A percentile compares a stretch with the other conserved stretches of the same genome.
Evolutionary conservation across 2,888 invertebrate genomes (phyloP).

Genomic region (Electrophaes corylata): DNA sequence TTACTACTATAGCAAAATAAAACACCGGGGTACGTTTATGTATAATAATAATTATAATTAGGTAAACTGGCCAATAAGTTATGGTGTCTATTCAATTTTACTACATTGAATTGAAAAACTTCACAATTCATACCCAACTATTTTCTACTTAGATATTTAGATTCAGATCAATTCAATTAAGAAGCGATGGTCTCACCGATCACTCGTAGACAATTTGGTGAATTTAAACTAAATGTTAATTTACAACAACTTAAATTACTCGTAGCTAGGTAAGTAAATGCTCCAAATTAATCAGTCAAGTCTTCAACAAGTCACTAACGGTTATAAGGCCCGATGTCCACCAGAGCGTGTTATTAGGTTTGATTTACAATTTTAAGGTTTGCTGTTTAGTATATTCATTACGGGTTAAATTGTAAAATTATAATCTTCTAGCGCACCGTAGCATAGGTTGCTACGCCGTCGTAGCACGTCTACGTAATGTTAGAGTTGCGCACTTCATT

Average conservation of each 20-base stretch:
- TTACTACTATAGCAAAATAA: too few species aligned
- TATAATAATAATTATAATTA: conserved; percentile 58
- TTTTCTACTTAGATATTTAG: conserved; percentile 5
- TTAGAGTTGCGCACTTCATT: not conserved
- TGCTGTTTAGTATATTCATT: too few species aligned
- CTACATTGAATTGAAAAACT: conserved; percentile 53
- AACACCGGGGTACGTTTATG: conserved; percentile 37
- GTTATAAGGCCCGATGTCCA: conserved; percentile 41
- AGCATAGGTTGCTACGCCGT: conserved; percentile 16
- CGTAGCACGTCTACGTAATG: conserved; percentile 18
- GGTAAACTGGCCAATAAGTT: conserved; percentile 73
- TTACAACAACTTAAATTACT: conserved; percentile 31
- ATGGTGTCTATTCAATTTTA: conserved; percentile 61
- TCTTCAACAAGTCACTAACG: conserved; percentile 47
- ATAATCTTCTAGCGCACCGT: conserved; percentile 5
- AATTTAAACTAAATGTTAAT: conserved; percentile 32
- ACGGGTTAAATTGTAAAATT: not conserved
- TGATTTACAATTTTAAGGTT: too few species aligned
- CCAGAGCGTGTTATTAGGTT: conserved; percentile 12
- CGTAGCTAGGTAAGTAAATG: conserved; percentile 46
- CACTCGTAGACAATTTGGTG: conserved; percentile 43
- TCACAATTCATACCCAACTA: conserved; percentile 15
- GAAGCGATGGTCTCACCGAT: conserved; percentile 59
- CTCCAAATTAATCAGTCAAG: conserved; percentile 51
- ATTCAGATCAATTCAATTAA: conserved; percentile 20